These are phyloP conservation scores for Sebastes minor DNA, from an alignment of 2,797 vertebrate genomes.

Conservation along the genomic window DNA sequence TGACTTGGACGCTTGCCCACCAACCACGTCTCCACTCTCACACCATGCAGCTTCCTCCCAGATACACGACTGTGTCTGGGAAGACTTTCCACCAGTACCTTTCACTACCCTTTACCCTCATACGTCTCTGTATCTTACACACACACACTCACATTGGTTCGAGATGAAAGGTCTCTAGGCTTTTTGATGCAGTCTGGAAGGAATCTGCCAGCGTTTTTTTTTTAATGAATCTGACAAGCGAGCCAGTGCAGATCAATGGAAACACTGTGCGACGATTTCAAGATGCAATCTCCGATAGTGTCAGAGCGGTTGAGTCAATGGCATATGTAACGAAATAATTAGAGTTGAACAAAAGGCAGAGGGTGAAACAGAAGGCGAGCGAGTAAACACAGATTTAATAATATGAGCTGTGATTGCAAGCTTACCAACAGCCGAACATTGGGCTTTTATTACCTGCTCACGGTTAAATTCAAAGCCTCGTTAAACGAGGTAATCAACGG, in stretches of 20 bases:
- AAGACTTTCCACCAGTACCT: conserved; percentile 42
- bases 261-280: conserved; percentile 48
- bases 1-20: conserved; percentile 68
- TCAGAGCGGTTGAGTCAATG: conserved; percentile 40
- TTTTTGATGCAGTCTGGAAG: conserved; percentile 43
- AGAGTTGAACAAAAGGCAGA: conserved; percentile 12
- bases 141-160: conserved; percentile 16
- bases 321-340: conserved; percentile 38
- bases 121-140: conserved; percentile 7
- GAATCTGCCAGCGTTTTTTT: conserved; percentile 40
- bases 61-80: conserved; percentile 15
- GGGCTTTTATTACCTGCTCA: conserved; percentile 20
- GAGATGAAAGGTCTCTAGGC: conserved; percentile 27
- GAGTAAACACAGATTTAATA: conserved; percentile 34
- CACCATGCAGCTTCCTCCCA: conserved; percentile 33
- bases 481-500: conserved; percentile 11
- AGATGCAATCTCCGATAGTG: conserved; percentile 44
- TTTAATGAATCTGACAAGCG: conserved; percentile 63
- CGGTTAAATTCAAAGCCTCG: background rate
- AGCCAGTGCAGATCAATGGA: conserved; percentile 53
- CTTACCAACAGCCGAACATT: background rate
- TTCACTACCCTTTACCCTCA: conserved; percentile 16
- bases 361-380: background rate
- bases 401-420: conserved; percentile 5
- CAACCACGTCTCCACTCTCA: conserved; percentile 51